Evolutionary conservation across 2,113 vertebrate species (phyloP), one percentile per base, ranked within the genome.

Genomic region (Macquaria ambigua): DNA sequence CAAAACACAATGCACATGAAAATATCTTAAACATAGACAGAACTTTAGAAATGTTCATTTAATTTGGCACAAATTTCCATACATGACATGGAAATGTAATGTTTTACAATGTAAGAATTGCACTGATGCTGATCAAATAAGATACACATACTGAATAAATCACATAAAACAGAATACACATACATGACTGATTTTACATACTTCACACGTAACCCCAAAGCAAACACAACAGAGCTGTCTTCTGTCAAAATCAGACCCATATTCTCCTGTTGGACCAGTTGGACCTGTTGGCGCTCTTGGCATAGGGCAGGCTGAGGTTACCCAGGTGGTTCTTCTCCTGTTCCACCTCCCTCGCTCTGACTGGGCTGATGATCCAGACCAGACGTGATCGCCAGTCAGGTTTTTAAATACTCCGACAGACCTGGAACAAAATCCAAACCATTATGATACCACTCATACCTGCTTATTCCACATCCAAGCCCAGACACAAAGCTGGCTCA

Each of bases 261-360:
- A 20, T 77, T 81, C 43, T 53, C 23, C 5, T 50, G 25, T 39
- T 61, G 77, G 78, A 74, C 67, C 71, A 59, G 69, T 62, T 15
- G 48, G 78, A 74, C 67, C 71, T 63, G 69, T 62, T 15, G 48
- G n/a, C 79, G 61, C 87, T 89, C 71, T 90, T 90, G 90, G 92
- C 79, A 80, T 77, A 81, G 89, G 71, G 74, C 63, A 87, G 69
- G 28, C 68, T 71, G 79, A 83, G 77, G 88, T 91, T 91, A 86
- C 69, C 71, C 94, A 95, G 94, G 93, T 94, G 93, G 81, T 91
- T 93, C 85, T 89, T 90, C 89, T 94, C 92, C 78, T 71, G 23
- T 83, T 89, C 85, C 92, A 93, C 89, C 90, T 94, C 90, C 81
- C 79, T 87, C n/a, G 9, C 62, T 85, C 84, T 64, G 74, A 81